Evolutionary conservation across 2,797 vertebrate species (phyloP).

Genomic region (Hoplostethus atlanticus): DNA sequence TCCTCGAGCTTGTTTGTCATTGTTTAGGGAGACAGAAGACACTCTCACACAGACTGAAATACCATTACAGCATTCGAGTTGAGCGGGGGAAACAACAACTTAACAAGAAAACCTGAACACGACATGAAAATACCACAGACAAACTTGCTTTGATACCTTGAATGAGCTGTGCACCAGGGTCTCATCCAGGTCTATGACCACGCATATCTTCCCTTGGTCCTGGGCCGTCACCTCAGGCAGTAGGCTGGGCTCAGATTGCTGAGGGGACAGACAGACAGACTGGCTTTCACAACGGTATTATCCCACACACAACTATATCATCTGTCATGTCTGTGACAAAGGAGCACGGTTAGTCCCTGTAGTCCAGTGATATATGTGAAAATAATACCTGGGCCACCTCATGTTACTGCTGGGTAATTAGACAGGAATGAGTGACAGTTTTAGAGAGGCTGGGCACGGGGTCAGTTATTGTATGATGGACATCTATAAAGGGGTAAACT

Average conservation of each 20-base stretch:
- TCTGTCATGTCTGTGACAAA: neutral
- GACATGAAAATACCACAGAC: neutral
- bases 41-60: slow-evolving; percentile 1
- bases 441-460: neutral
- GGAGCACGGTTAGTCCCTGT: neutral
- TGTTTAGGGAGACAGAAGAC: slow-evolving; percentile 1
- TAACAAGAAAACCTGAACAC: neutral
- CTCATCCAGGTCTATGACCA: slow-evolving; percentile 93
- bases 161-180: slow-evolving; percentile 92
- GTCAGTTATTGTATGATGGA: neutral
- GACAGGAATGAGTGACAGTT: neutral
- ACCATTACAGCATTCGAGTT: neutral
- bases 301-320: neutral
- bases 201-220: slow-evolving; percentile 90
- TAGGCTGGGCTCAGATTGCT: slow-evolving; percentile 86
- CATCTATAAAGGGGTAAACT: neutral
- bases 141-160: slow-evolving; percentile 82
- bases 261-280: slow-evolving; percentile 49
- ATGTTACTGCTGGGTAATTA: slow-evolving; percentile 49
- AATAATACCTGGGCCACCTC: neutral
- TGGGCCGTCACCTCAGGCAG: slow-evolving; percentile 88
- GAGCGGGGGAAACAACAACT: neutral
- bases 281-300: neutral
- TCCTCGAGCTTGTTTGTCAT: neutral
- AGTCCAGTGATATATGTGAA: slow-evolving; percentile 14